Percentiles rank a stretch among this genome's conserved stretches.
Evolutionary conservation across 1,140 invertebrate species (phyloP).

Genomic region (Diploscapter pachys): DNA sequence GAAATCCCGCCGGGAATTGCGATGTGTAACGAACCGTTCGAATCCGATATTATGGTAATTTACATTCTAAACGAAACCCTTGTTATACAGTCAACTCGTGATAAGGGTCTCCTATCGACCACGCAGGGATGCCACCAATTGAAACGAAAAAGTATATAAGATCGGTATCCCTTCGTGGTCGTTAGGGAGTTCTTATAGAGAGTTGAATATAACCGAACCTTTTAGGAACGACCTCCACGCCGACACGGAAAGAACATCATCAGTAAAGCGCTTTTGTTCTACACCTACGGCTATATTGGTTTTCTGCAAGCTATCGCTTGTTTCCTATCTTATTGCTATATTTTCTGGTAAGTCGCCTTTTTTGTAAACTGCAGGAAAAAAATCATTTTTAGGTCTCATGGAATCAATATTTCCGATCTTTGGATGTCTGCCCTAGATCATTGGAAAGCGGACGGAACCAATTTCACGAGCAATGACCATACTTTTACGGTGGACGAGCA

Average conservation of each 20-base stretch:
- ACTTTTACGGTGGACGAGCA: conserved; percentile 17
- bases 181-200: no score
- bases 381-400: conserved; percentile 9
- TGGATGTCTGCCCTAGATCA: conserved; percentile 30
- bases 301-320: conserved; percentile 31
- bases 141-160: no score
- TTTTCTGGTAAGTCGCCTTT: conserved; percentile 10
- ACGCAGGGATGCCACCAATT: conserved; percentile 11
- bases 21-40: conserved; percentile 53
- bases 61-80: no score
- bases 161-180: no score
- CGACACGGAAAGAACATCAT: conserved; percentile 30
- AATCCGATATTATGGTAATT: conserved; percentile 52
- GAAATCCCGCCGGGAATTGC: conserved; percentile 45
- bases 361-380: background rate
- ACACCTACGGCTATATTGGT: conserved; percentile 37
- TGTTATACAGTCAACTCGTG: no score
- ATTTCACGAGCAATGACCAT: conserved; percentile 30
- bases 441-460: conserved; percentile 26
- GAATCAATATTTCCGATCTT: conserved; percentile 27
- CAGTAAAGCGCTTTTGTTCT: conserved; percentile 35
- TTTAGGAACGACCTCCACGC: conserved; percentile 10
- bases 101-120: conserved; percentile 23
- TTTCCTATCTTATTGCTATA: conserved; percentile 29
- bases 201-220: no score